Base-by-base conservation (phyloP, 2,113 vertebrate species). In the Brienomyrus brachyistius region DNA sequence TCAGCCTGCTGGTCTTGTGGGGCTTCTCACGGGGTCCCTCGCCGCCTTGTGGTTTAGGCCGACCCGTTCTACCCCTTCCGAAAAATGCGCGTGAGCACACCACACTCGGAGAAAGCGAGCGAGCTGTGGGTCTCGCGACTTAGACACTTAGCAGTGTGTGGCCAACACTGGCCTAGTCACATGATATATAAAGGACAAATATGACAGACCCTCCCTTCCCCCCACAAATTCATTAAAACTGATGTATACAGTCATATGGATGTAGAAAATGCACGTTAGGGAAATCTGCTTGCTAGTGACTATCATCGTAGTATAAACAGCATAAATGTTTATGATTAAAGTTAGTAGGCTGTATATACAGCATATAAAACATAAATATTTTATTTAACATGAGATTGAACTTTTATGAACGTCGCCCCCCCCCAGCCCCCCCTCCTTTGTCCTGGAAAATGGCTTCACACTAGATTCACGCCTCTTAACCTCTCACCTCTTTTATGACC, bases 1-100 rank as follows among this genome's bases (percentile, higher is more conserved):
- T 96, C 93, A 90, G 90, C 92, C 88, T 52, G 86, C 94, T 91
- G 92, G 89, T 94, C 94, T 70, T 94, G 91, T 92, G 93, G 93
- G 93, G 87, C 92, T 48, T 93, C 94, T 88, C 89, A 89, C 82
- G 92, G 19, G 91, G 91, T 95, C 93, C 94, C 93, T 92, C 91
- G 93, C 91, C 93, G 90, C 91, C 90, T 85, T 90, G 89, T 92
- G 91, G 88, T 92, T 89, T 89, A 80, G 92, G 91, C 80, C 89
- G 48, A 90, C 87, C 80, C 91, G 90, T 90, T 89, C 91, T 82
- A 91, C 85, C 91, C 87, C 92, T 89, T 91, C 87, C 89, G 90
- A 90, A 52, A 89, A 48, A n/a, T 40, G 66, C 47, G 13, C 43
- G 45, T 15, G 83, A 31, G 88, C 66, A 89, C 92, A 90, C 90